A percentile compares a stretch with the other conserved stretches of the same genome.
Evolutionary conservation across 2,888 invertebrate genomes (phyloP).

Genomic region (Parnassius glacialis): DNA sequence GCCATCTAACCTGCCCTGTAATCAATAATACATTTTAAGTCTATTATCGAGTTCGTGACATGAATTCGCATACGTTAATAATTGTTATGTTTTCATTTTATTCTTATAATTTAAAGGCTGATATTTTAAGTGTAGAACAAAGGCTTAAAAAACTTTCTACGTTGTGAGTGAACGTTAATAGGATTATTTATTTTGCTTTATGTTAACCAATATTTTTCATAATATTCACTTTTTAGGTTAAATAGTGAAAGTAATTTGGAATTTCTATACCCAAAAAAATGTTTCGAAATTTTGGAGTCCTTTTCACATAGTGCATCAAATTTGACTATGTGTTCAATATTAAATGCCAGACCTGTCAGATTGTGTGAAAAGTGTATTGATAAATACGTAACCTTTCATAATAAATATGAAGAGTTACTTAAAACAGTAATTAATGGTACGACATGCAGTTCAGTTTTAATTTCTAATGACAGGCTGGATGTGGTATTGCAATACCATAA

Average conservation of each 20-base stretch:
- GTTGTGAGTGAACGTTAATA: conserved; percentile 10
- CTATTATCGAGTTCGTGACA: too few species aligned
- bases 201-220: conserved; percentile 8
- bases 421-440: conserved; percentile 69
- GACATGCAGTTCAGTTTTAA: conserved; percentile 79
- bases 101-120: conserved; percentile 13
- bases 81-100: conserved; percentile 16
- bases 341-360: conserved; percentile 81
- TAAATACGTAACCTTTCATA: conserved; percentile 71
- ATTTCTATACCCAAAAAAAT: conserved; percentile 42
- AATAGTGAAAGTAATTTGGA: conserved; percentile 6
- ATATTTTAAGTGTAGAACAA: conserved; percentile 5
- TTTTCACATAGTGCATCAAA: conserved; percentile 80
- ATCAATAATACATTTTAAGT: too few species aligned
- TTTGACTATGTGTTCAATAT: conserved; percentile 82
- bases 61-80: conserved; percentile 16
- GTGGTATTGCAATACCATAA: conserved; percentile 80
- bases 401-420: conserved; percentile 75
- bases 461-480: conserved; percentile 83
- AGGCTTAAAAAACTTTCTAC: conserved; percentile 10
- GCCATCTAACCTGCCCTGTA: too few species aligned
- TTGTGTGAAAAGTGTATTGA: conserved; percentile 82
- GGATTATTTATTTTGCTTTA: not conserved
- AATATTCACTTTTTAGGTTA: conserved; percentile 29
- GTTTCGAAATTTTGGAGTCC: conserved; percentile 50